Conservation (phyloP, 2,888 invertebrate genomes). For the Pyrochroa serraticornis region DNA sequence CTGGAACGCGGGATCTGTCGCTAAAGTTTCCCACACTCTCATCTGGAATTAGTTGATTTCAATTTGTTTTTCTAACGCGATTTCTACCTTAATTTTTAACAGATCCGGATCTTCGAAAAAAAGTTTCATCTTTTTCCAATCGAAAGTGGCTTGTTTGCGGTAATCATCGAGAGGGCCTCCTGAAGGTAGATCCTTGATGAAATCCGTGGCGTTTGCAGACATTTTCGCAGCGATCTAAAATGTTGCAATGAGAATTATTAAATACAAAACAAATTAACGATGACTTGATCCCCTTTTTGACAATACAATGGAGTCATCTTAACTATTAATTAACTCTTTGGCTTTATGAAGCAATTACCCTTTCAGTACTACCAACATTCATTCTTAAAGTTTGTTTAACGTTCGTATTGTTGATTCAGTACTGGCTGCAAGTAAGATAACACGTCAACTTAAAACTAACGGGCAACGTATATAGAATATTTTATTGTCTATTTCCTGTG, state of each 20-base stretch:
- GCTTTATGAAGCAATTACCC: too few relatives aligned
- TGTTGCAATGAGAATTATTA: background rate
- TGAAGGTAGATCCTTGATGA: conserved; percentile 70
- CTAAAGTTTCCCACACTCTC: conserved; percentile 77
- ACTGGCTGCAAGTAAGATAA: too few relatives aligned
- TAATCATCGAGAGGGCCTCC: conserved; percentile 78
- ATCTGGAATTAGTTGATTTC: conserved; percentile 64
- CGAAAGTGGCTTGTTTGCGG: conserved; percentile 79
- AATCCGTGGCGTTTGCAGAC: conserved; percentile 59
- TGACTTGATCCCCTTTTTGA: too few relatives aligned
- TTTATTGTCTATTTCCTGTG: too few relatives aligned
- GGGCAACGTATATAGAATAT: too few relatives aligned
- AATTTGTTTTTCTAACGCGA: background rate
- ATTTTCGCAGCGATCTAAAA: background rate
- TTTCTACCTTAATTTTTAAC: conserved; percentile 76
- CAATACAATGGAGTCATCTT: too few relatives aligned
- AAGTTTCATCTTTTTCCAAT: conserved; percentile 85
- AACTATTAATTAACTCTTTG: too few relatives aligned
- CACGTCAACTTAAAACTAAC: too few relatives aligned
- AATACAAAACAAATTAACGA: background rate
- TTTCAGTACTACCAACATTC: too few relatives aligned
- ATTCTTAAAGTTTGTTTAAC: too few relatives aligned
- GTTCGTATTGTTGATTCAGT: too few relatives aligned
- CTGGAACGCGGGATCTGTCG: conserved; percentile 80
- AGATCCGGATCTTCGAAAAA: conserved; percentile 77